Base-by-base conservation (phyloP, 2,113 vertebrate species). In the Elachura formosa region DNA sequence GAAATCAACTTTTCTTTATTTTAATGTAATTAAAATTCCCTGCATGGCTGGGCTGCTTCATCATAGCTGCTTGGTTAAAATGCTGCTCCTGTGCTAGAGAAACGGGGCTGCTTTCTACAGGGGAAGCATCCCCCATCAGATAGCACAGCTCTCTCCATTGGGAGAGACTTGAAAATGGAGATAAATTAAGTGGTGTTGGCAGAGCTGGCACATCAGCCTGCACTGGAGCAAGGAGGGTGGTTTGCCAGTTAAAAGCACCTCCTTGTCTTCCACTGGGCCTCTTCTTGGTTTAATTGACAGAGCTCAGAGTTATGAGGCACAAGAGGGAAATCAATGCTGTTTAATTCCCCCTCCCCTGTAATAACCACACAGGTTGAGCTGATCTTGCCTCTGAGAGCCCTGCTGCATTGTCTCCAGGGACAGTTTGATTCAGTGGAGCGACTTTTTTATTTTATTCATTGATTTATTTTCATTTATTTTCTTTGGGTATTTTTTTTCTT, bases 271-370 rank as follows among this genome's bases (percentile, higher is more conserved):
- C 96, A 93, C 55, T 3, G 69, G 92, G 84, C 88, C 80, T 66
- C 66, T 56, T 83, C 93, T 82, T 66, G 56, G 38, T 90, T 97
- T 97, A 95, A 97, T 97, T 97, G 96, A 97, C 95, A 94, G 90
- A 87, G 91, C 87, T 85, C 45, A 63, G 86, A 89, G 55, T 91
- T 93, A 90, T 54, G 84, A 85, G 73, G 87, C 93, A 83, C 25
- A 5, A 46, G 78, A 95, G 77, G 93, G 95, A 96, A 96, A 95
- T 95, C 84, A 88, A 90, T 92, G 87, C 61, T 73, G 48, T 89
- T 81, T 67, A 58, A n/a, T n/a, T n/a, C n/a, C n/a, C 52, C 14
- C 24, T 29, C 22, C 12, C 10, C 58, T 1, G 14, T 69, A 87
- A 89, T 64, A 93, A 80, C 73, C 4, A 3, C 23, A 41, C 52